A percentile compares a stretch with the other conserved stretches of the same genome.
phyloP scores from a whole-genome alignment of 2,797 vertebrate genomes.

The Eremophila alpestris region DNA sequence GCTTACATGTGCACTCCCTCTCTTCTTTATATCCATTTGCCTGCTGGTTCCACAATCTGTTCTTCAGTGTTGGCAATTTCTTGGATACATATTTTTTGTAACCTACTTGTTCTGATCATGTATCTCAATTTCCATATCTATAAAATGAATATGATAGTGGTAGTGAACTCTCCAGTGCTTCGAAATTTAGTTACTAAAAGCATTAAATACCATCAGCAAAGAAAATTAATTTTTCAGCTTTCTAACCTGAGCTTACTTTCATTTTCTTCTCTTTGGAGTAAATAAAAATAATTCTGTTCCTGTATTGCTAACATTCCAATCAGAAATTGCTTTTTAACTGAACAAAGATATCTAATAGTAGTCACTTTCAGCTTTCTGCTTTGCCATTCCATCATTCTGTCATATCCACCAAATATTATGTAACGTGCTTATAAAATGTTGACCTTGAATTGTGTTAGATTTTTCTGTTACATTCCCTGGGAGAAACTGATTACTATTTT shows the following conservation, averaged over 20 bases:
- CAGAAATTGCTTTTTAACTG: background rate
- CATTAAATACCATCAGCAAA: background rate
- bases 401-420: background rate
- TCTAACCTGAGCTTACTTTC: background rate
- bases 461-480: background rate
- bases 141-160: background rate
- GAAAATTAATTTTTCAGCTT: background rate
- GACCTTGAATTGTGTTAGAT: background rate
- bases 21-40: conserved; percentile 20
- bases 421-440: background rate
- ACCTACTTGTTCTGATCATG: background rate
- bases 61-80: conserved; percentile 6
- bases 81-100: background rate
- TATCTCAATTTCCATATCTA: background rate
- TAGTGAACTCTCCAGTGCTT: background rate
- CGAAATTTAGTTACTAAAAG: conserved; percentile 3
- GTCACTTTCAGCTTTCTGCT: background rate
- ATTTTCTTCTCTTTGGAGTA: background rate
- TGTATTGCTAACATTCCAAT: background rate
- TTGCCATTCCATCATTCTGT: background rate
- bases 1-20: background rate
- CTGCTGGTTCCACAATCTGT: conserved; percentile 36
- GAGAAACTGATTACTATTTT: background rate
- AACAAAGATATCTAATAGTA: background rate
- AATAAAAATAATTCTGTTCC: background rate